These are phyloP conservation scores for Neodiprion virginianus DNA, from an alignment of 1,140 invertebrate species.

Conservation along the genomic window DNA sequence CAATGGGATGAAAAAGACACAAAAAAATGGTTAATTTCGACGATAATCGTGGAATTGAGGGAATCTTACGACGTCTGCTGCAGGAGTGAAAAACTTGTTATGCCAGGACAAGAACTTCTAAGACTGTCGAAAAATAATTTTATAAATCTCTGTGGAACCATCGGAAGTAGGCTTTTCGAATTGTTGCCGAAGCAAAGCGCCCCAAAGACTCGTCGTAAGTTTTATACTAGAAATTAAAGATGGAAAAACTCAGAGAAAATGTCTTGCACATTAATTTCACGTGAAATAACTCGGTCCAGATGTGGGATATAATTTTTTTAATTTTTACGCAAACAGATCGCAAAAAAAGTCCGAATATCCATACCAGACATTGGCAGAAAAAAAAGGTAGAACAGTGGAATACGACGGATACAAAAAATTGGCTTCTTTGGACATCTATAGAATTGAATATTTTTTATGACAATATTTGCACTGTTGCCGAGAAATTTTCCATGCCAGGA, in stretches of 20 bases:
- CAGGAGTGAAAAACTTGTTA: slow-evolving; percentile 36
- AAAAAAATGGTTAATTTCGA: slow-evolving; percentile 48
- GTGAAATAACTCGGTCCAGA: too few species aligned
- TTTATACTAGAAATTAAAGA: too few species aligned
- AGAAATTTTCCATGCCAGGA: slow-evolving; percentile 43
- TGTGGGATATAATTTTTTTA: too few species aligned
- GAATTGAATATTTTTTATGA: slow-evolving; percentile 22
- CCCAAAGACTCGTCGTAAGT: too few species aligned
- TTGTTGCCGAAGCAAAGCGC: too few species aligned
- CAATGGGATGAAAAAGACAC: slow-evolving; percentile 56
- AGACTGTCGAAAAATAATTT: slow-evolving; percentile 49
- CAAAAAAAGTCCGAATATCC: too few species aligned
- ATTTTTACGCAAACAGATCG: too few species aligned
- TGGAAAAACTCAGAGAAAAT: too few species aligned
- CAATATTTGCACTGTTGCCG: slow-evolving; percentile 34
- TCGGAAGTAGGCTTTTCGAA: too few species aligned
- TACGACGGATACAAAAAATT: slow-evolving; percentile 42
- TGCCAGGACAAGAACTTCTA: slow-evolving; percentile 46
- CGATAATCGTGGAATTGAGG: not conserved
- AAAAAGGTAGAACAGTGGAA: not conserved
- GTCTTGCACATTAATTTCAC: too few species aligned
- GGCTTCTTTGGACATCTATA: slow-evolving; percentile 43
- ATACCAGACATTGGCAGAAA: too few species aligned
- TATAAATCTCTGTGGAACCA: slow-evolving; percentile 6
- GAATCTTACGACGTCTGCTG: slow-evolving; percentile 38